Conservation (phyloP, 2,113 vertebrate genomes). For the Tringa solitaria region DNA sequence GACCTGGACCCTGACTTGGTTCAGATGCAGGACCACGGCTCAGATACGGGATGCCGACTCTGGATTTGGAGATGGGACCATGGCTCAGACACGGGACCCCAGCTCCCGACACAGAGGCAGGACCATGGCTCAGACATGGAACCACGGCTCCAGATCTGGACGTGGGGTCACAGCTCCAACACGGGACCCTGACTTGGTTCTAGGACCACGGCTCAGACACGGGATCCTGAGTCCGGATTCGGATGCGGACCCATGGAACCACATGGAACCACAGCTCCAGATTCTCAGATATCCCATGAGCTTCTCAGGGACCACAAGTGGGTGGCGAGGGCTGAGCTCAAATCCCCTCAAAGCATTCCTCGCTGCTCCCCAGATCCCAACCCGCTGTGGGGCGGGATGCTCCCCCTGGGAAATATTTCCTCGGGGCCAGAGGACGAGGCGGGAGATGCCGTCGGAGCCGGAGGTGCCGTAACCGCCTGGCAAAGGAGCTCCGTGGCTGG, state of each 20-base stretch:
- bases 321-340: background rate
- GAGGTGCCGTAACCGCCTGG: background rate
- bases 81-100: background rate
- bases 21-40: background rate
- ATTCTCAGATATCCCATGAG: background rate
- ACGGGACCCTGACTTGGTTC: background rate
- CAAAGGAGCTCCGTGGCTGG: background rate
- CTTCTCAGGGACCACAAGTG: fast-evolving
- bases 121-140: background rate
- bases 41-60: background rate
- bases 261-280: fast-evolving
- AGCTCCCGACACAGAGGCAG: background rate
- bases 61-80: background rate
- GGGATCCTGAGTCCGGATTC: background rate
- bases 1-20: background rate
- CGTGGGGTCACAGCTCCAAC: too few relatives aligned
- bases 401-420: background rate
- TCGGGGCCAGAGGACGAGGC: background rate
- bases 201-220: background rate
- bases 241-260: background rate
- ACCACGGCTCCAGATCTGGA: background rate
- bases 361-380: background rate
- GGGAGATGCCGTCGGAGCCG: background rate
- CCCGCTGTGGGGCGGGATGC: fast-evolving
- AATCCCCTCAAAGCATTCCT: background rate